Evolutionary conservation across 2,888 invertebrate genomes (phyloP).

Genomic region (Chaitophorus viminalis): DNA sequence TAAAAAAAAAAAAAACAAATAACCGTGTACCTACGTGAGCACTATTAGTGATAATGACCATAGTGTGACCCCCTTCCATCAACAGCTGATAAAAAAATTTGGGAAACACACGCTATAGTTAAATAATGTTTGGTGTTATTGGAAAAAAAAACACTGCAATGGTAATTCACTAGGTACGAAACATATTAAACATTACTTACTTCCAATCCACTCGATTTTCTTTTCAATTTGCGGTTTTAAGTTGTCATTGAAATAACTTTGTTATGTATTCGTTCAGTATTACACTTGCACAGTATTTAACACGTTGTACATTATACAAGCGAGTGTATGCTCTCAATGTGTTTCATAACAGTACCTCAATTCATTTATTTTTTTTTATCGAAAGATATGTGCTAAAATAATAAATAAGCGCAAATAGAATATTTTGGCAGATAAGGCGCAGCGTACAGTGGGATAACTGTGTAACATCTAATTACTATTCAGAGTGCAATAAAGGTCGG

Average conservation of each 20-base stretch:
- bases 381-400: slow-evolving; percentile 38
- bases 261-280: slow-evolving; percentile 4
- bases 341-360: slow-evolving; percentile 40
- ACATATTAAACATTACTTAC: slow-evolving; percentile 10
- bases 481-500: slow-evolving; percentile 52
- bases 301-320: neutral
- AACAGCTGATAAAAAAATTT: neutral
- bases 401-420: slow-evolving; percentile 47
- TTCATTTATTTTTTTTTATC: slow-evolving; percentile 4
- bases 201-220: neutral
- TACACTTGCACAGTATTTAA: slow-evolving; percentile 9
- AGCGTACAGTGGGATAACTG: neutral
- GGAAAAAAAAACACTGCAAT: neutral
- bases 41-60: neutral
- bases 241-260: slow-evolving; percentile 49
- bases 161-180: neutral
- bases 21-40: neutral
- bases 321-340: slow-evolving; percentile 3
- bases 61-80: neutral
- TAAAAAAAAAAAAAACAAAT: neutral
- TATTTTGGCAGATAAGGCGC: slow-evolving; percentile 47
- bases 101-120: neutral
- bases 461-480: slow-evolving; percentile 45
- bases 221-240: neutral
- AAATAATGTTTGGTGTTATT: neutral